Percentiles rank a stretch among this genome's conserved stretches.
phyloP scores from a whole-genome alignment of 1,140 invertebrate species.

The Anthonomus grandis region DNA sequence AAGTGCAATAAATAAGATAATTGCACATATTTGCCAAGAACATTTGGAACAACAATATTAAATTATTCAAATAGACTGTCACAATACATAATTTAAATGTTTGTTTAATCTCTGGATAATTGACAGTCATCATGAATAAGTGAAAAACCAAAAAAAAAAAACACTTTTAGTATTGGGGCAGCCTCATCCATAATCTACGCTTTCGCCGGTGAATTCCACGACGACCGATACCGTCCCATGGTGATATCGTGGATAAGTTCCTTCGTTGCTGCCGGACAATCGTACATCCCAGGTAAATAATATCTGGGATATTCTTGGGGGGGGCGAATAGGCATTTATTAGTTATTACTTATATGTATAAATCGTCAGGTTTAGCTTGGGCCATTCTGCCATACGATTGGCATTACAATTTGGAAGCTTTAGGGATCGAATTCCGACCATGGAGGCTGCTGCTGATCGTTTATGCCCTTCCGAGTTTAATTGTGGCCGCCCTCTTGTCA shows the following conservation, averaged over 20 bases:
- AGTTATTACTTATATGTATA: not conserved
- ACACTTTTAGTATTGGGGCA: constrained; percentile 54
- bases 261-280: constrained; percentile 64
- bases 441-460: constrained; percentile 62
- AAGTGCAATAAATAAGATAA: too few species aligned
- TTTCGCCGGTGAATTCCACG: constrained; percentile 66
- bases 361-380: constrained; percentile 58
- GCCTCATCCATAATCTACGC: constrained; percentile 64
- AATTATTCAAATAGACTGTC: too few species aligned
- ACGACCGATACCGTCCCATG: constrained; percentile 44
- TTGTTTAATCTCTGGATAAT: too few species aligned
- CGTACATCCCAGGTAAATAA: constrained; percentile 54
- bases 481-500: constrained; percentile 53
- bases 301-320: not conserved
- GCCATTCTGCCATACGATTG: constrained; percentile 54
- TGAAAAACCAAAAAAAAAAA: constrained; percentile 6
- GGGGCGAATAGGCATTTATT: not conserved
- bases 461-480: constrained; percentile 50
- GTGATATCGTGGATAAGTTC: constrained; percentile 59
- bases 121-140: too few species aligned
- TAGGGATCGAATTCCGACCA: constrained; percentile 51
- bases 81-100: too few species aligned
- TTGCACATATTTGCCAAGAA: too few species aligned
- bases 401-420: constrained; percentile 24
- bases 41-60: too few species aligned